phyloP scores from a whole-genome alignment of 2,797 vertebrate species.

The Melanotaenia nigrans region DNA sequence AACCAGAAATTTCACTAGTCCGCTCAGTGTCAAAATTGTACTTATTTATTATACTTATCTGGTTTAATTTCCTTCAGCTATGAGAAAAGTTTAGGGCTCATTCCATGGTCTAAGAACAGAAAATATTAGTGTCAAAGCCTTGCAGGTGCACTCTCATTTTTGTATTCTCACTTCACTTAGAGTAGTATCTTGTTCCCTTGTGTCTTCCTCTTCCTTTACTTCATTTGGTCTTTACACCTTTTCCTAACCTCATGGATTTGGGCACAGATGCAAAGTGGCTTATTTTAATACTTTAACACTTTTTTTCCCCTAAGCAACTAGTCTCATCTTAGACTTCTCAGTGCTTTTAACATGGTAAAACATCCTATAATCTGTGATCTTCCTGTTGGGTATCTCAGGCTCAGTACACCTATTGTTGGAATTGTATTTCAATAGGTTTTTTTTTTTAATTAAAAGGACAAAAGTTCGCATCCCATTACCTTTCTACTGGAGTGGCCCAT shows the following conservation, averaged over 20 bases:
- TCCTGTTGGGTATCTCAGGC: too few species aligned
- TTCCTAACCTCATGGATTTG: slow-evolving; percentile 10
- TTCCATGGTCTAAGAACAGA: slow-evolving; percentile 3
- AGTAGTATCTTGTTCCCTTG: slow-evolving; percentile 27
- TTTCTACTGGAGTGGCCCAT: background rate
- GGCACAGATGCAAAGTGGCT: slow-evolving; percentile 11
- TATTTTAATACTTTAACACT: slow-evolving; percentile 4
- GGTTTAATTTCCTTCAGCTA: background rate
- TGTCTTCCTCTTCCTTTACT: slow-evolving; percentile 5
- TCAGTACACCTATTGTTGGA: too few species aligned
- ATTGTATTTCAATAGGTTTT: background rate
- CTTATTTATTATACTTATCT: background rate
- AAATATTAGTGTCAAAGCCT: background rate
- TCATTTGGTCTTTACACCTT: slow-evolving; percentile 16
- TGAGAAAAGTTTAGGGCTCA: background rate
- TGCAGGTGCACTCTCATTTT: slow-evolving; percentile 14
- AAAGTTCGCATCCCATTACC: background rate
- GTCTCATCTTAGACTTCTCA: too few species aligned
- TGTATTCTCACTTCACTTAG: slow-evolving; percentile 19
- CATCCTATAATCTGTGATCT: background rate
- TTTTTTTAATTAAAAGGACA: background rate
- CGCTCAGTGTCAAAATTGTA: slow-evolving; percentile 15
- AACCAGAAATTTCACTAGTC: slow-evolving; percentile 35
- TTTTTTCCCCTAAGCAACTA: background rate
- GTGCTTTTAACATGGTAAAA: too few species aligned